A percentile compares a stretch with the other conserved stretches of the same genome.
Evolutionary conservation across 2,797 vertebrate genomes (phyloP).

Genomic region (Paguma larvata): DNA sequence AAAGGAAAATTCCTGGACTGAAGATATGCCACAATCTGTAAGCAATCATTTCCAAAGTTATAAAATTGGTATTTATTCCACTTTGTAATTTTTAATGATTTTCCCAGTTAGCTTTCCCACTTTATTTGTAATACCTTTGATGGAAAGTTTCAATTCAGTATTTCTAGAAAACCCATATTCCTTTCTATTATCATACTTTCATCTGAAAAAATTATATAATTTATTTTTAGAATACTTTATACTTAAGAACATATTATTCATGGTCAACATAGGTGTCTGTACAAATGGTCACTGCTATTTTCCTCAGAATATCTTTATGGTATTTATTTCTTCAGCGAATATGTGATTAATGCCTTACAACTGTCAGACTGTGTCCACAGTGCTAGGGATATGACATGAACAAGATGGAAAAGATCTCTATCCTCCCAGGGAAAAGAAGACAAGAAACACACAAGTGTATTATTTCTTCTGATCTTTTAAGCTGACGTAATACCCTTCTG

Average conservation of each 20-base stretch:
- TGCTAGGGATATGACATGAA: background rate
- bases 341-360: background rate
- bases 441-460: background rate
- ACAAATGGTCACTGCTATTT: background rate
- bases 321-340: background rate
- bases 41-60: constrained; percentile 22
- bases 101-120: background rate
- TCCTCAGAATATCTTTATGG: background rate
- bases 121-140: background rate
- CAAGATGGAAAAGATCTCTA: background rate
- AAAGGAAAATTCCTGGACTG: background rate
- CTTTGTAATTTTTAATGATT: background rate
- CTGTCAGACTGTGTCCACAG: background rate
- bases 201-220: background rate
- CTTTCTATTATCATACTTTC: background rate
- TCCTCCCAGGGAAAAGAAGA: background rate
- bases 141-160: background rate
- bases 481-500: background rate
- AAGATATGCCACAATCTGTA: background rate
- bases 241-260: background rate
- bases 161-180: background rate
- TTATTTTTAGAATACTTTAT: constrained; percentile 58
- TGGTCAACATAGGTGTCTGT: background rate
- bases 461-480: background rate
- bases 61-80: background rate